Base-by-base conservation (phyloP, 1,140 invertebrate genomes). In the Notospermus geniculatus region DNA sequence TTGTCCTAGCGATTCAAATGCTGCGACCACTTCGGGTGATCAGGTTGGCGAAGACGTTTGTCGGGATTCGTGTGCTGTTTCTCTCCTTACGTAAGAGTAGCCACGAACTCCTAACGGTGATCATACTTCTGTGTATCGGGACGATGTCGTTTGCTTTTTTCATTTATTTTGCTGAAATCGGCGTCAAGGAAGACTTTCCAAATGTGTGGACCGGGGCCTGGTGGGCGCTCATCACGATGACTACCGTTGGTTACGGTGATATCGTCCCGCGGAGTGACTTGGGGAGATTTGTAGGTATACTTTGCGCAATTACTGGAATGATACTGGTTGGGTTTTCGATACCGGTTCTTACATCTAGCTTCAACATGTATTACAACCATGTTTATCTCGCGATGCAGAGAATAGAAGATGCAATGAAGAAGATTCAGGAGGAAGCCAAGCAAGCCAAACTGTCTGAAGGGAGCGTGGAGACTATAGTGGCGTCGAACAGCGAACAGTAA, bases 181-280 rank as follows among this genome's bases (percentile, higher is more conserved):
- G 17, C n/a, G 45, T 32, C 27, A 60, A 64, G 45, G 54, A 53
- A 28, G 28, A 45, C 7, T 67, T 64, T 54, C 28, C 41, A n/a
- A 60, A 32, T 25, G 58, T 68, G 13, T 62, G 65, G 1, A 30
- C 56, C 23, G 60, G 63, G 4, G 59, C 58, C 36, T 70, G 68
- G 68, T 70, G 63, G 53, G 62, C 68, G 1, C 32, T 70, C 23
- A 68, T 68, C 54, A 70, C 68, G 4, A 59, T 68, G 63, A 70
- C 68, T 7, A 70, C 68, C 23, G 66, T 70, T 22, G 68, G 68
- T n/a, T 70, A 68, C 53, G 68, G 68, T 7, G 68, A 70, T 59
- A 57, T 58, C 19, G 57, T 63, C 22, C 68, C 68, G n/a, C 23
- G 32, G 43, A 63, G 65, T 13, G 25, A 36, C 36, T 22, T 57